A percentile compares a stretch with the other conserved stretches of the same genome.
Conservation (phyloP, 2,113 vertebrate genomes). For the Prolemur simus region DNA sequence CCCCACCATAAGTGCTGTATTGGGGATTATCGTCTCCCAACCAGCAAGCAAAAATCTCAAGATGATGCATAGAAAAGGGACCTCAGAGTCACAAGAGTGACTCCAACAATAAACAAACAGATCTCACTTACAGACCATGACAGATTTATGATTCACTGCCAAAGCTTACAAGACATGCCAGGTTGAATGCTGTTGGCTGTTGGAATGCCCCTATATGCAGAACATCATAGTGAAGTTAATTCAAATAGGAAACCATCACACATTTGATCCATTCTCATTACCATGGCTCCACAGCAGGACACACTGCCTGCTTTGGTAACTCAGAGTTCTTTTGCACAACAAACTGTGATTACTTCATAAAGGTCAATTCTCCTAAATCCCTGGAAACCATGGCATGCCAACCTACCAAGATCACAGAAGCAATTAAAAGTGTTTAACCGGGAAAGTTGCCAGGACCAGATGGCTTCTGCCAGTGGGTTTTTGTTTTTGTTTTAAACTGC, state of each 20-base stretch:
- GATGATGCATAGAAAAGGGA: neutral
- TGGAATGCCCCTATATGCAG: neutral
- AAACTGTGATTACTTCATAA: constrained; percentile 76
- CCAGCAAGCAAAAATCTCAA: neutral
- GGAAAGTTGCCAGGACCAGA: constrained; percentile 77
- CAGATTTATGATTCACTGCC: neutral
- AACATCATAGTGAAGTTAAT: neutral
- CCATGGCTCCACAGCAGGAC: constrained; percentile 41
- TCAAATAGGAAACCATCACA: constrained; percentile 1
- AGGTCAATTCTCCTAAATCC: constrained; percentile 75
- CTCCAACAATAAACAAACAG: neutral
- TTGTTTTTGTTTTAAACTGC: constrained; percentile 75
- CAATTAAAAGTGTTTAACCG: constrained; percentile 78
- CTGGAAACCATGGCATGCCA: constrained; percentile 71
- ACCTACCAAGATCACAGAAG: constrained; percentile 76
- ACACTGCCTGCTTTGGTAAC: constrained; percentile 63
- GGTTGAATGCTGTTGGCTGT: neutral
- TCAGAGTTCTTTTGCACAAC: constrained; percentile 65
- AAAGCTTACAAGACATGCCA: neutral
- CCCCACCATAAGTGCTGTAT: neutral
- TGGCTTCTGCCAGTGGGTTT: constrained; percentile 74
- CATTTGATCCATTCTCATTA: constrained; percentile 22
- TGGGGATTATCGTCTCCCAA: neutral
- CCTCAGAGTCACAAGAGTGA: neutral
- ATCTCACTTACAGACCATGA: neutral